Base-by-base conservation (phyloP, 2,797 vertebrate species). In the Amazona finschi region DNA sequence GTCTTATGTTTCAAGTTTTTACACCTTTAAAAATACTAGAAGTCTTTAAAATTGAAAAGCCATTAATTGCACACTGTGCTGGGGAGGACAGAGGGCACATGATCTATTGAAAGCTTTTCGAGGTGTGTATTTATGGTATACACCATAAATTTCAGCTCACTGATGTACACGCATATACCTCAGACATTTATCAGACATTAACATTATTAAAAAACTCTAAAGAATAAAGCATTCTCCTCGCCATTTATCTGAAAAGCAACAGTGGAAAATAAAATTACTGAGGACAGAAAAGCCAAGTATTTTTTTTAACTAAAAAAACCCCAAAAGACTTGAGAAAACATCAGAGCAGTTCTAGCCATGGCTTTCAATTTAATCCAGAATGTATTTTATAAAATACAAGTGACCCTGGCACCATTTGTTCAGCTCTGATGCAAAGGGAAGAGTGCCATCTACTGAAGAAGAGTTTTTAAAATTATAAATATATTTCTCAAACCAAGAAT, bases 381-480 rank as follows among this genome's bases (percentile, higher is more conserved):
- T 24, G 19, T n/a, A 11, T 28, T 60, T 38, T 60, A 75, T 13
- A 81, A 81, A 78, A 41, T 21, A 33, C 8, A 75, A 91, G 49
- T 36, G 55, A 91, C 22, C 43, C 28, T 39, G 60, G 58, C 31
- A 81, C 20, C 31, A 79, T 31, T 92, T 75, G 14, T 11, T 86
- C 6, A 6, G 43, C 62, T 89, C 77, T 66, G 85, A 86, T 43
- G 22, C 76, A 62, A 90, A 95, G 92, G 58, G 33, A 95, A 97
- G 91, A 95, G 62, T 95, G 95, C 95, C 94, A 95, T 78, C 96
- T 96, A 91, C 94, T 92, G 95, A 84, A 61, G 85, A 87, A 75
- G 43, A 79, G n/a, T 66, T 92, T 65, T 73, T 76, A 61, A 93
- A 89, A 80, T 1, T 0, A 89, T 41, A 74, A 75, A 72, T 60